Evolutionary conservation across 2,113 vertebrate species (phyloP).

Genomic region (Pseudopipra pipra): DNA sequence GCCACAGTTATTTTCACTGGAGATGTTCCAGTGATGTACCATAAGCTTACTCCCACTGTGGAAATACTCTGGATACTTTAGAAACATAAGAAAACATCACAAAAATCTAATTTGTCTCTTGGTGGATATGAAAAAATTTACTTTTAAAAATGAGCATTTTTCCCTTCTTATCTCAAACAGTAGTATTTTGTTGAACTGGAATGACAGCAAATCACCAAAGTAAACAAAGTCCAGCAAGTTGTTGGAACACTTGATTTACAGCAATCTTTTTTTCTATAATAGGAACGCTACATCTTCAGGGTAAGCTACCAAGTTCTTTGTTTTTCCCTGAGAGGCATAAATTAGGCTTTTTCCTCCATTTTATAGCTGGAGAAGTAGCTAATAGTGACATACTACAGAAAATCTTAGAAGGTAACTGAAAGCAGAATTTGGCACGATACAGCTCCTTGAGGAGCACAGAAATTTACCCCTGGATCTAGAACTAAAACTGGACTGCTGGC

Average conservation of each 20-base stretch:
- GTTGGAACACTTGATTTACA: not conserved
- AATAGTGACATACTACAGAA: not conserved
- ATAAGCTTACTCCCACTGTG: conserved; percentile 66
- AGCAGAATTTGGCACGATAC: not conserved
- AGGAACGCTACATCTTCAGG: not conserved
- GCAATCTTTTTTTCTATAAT: not conserved
- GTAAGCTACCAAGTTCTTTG: not conserved
- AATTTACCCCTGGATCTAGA: not conserved
- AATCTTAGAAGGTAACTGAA: not conserved
- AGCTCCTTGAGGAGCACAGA: not conserved
- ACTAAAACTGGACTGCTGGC: not conserved
- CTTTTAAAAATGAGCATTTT: conserved; percentile 21
- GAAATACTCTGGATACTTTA: conserved; percentile 74
- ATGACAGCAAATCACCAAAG: not conserved
- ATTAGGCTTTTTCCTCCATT: not conserved
- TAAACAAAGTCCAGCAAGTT: not conserved
- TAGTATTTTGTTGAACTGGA: conserved; percentile 35
- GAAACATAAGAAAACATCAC: conserved; percentile 75
- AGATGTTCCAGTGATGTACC: conserved; percentile 70
- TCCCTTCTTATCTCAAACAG: conserved; percentile 54
- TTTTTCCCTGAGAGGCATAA: not conserved
- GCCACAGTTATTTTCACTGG: conserved; percentile 71
- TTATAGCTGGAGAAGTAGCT: not conserved
- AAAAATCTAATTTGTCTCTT: conserved; percentile 59
- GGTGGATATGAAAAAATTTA: conserved; percentile 45